Conservation (phyloP, 2,113 vertebrate genomes). For the Pseudopipra pipra region DNA sequence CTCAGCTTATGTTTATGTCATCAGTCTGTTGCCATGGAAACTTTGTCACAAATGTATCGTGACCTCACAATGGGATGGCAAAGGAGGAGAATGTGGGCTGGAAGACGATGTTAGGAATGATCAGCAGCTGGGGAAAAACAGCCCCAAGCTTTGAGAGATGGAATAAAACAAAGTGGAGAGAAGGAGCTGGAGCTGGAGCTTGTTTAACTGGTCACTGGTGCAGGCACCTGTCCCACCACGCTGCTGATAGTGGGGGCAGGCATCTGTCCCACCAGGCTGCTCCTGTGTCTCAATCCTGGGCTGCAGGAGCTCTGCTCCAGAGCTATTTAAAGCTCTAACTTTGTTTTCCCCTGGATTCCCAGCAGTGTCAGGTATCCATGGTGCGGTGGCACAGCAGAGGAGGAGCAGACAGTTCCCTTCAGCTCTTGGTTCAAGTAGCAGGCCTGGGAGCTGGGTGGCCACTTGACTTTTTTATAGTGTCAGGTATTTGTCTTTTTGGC, state of each 20-base stretch:
- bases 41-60: constrained; percentile 56
- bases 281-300: rapidly evolving
- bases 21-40: constrained; percentile 73
- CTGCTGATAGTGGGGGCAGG: not conserved
- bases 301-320: rapidly evolving
- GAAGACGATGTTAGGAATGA: not conserved
- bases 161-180: rapidly evolving
- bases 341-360: rapidly evolving
- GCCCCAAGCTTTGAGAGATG: not conserved
- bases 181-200: rapidly evolving
- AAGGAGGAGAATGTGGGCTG: constrained; percentile 24
- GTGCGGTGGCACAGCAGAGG: rapidly evolving
- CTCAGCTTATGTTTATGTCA: constrained; percentile 67
- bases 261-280: not conserved
- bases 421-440: rapidly evolving
- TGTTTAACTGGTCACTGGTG: rapidly evolving
- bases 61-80: constrained; percentile 62
- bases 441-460: not conserved
- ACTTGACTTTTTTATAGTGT: rapidly evolving
- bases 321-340: rapidly evolving
- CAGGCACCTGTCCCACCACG: not conserved
- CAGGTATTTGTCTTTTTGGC: not conserved
- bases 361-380: rapidly evolving
- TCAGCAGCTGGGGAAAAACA: not conserved
- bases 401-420: not conserved